phyloP scores from a whole-genome alignment of 1,140 invertebrate species.

The Melanaphis sacchari region DNA sequence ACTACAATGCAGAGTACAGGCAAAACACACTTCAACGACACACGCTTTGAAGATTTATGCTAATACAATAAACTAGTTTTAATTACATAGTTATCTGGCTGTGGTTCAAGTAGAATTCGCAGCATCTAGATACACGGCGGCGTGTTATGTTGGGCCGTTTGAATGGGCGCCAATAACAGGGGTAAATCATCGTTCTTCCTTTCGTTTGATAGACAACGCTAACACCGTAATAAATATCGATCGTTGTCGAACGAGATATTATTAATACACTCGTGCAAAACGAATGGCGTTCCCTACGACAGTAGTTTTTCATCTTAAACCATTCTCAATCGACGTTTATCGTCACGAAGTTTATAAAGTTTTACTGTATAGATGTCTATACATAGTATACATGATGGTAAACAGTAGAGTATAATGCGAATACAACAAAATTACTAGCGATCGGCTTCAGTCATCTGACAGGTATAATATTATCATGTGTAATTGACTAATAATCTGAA shows the following conservation, averaged over 20 bases:
- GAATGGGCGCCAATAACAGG: constrained; percentile 29
- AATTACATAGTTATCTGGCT: constrained; percentile 45
- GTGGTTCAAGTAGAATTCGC: constrained; percentile 15
- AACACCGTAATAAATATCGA: constrained; percentile 20
- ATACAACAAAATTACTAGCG: not conserved
- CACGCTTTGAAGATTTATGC: constrained; percentile 42
- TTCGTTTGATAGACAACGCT: not conserved
- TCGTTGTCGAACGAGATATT: not conserved
- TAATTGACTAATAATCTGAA: not conserved
- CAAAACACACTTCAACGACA: constrained; percentile 42
- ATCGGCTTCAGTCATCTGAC: not conserved
- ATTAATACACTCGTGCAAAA: not conserved
- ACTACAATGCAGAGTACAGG: constrained; percentile 13
- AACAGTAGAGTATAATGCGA: not conserved
- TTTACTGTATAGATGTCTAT: not conserved
- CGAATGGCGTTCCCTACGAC: not conserved
- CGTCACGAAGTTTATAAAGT: not conserved
- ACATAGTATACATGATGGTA: not conserved
- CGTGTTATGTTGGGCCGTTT: constrained; percentile 27
- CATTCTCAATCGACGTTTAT: not conserved
- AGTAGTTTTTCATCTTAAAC: not conserved
- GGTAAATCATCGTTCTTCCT: not conserved
- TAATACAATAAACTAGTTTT: constrained; percentile 50
- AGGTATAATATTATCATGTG: not conserved
- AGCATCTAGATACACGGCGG: not conserved